Conservation (phyloP, 2,113 vertebrate species). For the Nettapus auritus region DNA sequence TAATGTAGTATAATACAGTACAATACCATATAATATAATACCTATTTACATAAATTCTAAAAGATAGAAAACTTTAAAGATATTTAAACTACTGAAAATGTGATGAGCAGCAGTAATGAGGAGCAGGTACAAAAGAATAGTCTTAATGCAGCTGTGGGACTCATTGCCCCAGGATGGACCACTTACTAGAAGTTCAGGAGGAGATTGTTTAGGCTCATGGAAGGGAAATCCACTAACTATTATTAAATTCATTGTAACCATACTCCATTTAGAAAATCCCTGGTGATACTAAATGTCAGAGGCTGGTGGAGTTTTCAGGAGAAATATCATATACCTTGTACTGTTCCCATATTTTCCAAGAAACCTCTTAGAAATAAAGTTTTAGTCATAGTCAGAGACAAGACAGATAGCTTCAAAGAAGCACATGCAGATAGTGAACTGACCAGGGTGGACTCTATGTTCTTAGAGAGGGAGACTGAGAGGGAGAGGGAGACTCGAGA, state of each 20-base stretch:
- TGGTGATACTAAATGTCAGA: accelerated
- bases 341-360: neutral
- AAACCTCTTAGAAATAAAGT: neutral
- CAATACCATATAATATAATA: neutral
- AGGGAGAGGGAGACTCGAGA: neutral
- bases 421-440: neutral
- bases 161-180: neutral
- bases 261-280: neutral
- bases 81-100: neutral
- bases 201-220: neutral
- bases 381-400: neutral
- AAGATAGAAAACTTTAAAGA: neutral
- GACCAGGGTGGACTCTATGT: neutral
- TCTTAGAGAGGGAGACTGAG: neutral
- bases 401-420: neutral
- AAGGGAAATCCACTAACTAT: neutral
- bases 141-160: neutral
- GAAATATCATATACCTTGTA: neutral
- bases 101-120: neutral
- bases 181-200: neutral
- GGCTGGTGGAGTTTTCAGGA: neutral
- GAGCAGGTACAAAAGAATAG: neutral
- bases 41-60: neutral
- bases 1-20: neutral
- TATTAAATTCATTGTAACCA: neutral